A percentile compares a stretch with the other conserved stretches of the same genome.
Evolutionary conservation across 2,797 vertebrate species (phyloP).

Genomic region (Pipistrellus nathusii): DNA sequence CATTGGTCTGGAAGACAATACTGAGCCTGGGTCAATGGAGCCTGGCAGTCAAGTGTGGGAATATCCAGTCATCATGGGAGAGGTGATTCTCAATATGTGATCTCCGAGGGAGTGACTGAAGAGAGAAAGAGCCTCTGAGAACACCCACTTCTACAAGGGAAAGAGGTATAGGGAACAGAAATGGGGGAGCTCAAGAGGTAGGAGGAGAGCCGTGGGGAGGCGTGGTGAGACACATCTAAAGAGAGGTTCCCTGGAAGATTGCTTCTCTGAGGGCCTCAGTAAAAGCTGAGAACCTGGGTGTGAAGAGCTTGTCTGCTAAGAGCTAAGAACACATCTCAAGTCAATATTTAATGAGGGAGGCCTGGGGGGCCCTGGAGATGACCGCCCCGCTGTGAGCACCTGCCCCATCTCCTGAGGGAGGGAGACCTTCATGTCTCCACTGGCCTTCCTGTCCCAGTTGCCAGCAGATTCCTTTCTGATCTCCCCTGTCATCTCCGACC

Average conservation of each 20-base stretch:
- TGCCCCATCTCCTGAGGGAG: neutral
- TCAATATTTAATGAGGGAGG: neutral
- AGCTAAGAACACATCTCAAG: neutral
- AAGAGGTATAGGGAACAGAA: neutral
- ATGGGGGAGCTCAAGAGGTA: neutral
- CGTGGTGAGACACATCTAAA: neutral
- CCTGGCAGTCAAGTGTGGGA: neutral
- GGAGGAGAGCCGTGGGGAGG: rapidly evolving
- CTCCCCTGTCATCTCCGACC: neutral
- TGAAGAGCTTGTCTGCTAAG: neutral
- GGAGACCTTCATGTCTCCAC: neutral
- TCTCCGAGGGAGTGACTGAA: neutral
- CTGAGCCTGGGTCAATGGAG: neutral
- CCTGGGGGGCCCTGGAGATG: rapidly evolving
- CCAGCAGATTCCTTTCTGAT: neutral
- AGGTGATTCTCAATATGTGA: neutral
- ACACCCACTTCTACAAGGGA: neutral
- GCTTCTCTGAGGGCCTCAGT: neutral
- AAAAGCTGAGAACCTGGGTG: neutral
- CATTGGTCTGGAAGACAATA: neutral
- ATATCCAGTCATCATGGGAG: neutral
- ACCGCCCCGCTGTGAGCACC: neutral
- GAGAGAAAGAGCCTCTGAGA: neutral
- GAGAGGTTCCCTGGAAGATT: neutral
- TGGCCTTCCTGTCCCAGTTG: neutral